Conservation (phyloP, 2,888 invertebrate species). For the Caenorhabditis macrosperma region DNA sequence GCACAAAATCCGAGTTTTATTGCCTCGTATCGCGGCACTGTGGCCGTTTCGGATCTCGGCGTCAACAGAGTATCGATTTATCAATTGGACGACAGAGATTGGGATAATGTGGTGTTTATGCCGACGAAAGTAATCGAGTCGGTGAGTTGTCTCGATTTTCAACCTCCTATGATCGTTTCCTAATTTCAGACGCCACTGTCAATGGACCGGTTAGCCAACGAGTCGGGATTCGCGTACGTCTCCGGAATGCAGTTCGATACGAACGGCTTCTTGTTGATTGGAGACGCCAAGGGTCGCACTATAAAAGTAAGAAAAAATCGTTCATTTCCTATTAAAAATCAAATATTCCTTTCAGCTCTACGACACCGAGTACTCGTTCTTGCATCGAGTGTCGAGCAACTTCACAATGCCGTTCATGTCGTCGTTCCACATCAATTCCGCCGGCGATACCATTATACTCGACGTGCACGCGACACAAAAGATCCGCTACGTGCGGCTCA, state of each 20-base stretch:
- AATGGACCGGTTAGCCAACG: not conserved
- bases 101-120: constrained; percentile 1
- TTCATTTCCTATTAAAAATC: too few species aligned
- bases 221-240: constrained; percentile 18
- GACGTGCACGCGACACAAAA: constrained; percentile 1
- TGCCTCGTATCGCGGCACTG: constrained; percentile 20
- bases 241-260: constrained; percentile 45
- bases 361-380: constrained; percentile 23
- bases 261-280: constrained; percentile 39
- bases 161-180: not conserved
- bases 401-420: constrained; percentile 36
- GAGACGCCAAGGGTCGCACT: constrained; percentile 45
- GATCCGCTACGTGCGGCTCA: not conserved
- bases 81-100: constrained; percentile 28
- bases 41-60: constrained; percentile 44
- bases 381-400: constrained; percentile 36
- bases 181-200: constrained; percentile 1
- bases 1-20: constrained; percentile 20
- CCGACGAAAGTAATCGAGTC: constrained; percentile 1
- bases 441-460: constrained; percentile 17
- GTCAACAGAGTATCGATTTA: constrained; percentile 30
- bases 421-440: constrained; percentile 20
- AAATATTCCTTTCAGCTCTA: constrained; percentile 26
- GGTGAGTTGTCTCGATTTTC: constrained; percentile 2
- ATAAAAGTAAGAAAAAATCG: constrained; percentile 42